phyloP scores from a whole-genome alignment of 2,797 vertebrate genomes.

The Threskiornis aethiopicus region DNA sequence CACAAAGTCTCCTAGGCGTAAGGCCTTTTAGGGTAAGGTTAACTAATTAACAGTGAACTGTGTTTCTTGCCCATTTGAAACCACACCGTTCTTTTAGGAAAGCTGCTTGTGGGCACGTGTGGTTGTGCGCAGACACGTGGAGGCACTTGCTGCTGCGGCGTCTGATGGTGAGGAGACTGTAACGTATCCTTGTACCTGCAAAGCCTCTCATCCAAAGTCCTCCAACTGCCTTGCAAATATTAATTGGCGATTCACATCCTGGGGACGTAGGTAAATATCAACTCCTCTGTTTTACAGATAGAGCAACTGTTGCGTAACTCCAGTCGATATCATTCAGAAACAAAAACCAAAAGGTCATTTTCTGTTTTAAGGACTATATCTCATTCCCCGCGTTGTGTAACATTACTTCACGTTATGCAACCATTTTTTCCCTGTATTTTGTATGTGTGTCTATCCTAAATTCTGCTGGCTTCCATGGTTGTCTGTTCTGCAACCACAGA shows the following conservation, averaged over 20 bases:
- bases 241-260: background rate
- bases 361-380: background rate
- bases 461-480: background rate
- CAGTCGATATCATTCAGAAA: constrained; percentile 7
- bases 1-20: background rate
- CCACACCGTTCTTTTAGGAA: fast-evolving
- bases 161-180: fast-evolving
- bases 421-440: background rate
- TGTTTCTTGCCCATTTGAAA: background rate
- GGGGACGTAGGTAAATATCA: background rate
- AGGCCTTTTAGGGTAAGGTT: background rate
- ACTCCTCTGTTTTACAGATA: background rate
- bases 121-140: background rate
- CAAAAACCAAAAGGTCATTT: constrained; percentile 47
- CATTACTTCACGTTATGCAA: background rate
- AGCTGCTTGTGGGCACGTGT: background rate
- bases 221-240: background rate
- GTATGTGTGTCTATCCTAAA: background rate
- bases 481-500: background rate
- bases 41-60: background rate
- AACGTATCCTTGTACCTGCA: background rate
- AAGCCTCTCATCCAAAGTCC: background rate
- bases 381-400: background rate
- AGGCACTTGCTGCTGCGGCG: background rate
- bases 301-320: background rate